Percentiles rank a stretch among this genome's conserved stretches.
Conservation (phyloP, 1,140 invertebrate genomes). For the Andricus grossulariae region DNA sequence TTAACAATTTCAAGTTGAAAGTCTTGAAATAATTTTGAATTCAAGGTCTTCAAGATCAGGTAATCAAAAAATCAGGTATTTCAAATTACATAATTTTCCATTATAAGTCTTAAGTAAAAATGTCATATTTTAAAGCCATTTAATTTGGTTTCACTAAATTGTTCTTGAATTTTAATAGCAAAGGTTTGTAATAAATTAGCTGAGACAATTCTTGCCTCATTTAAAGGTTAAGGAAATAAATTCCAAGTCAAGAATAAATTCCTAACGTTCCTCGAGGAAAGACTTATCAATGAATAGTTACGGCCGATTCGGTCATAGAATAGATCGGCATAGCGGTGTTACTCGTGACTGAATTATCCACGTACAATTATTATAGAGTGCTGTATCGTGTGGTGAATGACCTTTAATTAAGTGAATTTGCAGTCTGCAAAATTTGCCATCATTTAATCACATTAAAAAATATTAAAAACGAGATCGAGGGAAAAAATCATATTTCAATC, state of each 20-base stretch:
- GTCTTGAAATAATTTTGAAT: too few relatives aligned
- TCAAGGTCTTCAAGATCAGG: too few relatives aligned
- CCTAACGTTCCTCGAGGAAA: background rate
- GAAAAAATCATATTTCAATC: too few relatives aligned
- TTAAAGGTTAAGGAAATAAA: background rate
- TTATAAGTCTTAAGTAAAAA: too few relatives aligned
- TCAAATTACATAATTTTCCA: too few relatives aligned
- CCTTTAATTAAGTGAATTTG: background rate
- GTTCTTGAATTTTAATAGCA: too few relatives aligned
- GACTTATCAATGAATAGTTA: background rate
- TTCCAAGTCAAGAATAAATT: background rate
- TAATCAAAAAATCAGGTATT: too few relatives aligned
- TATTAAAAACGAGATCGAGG: background rate
- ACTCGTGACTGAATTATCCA: constrained; percentile 19
- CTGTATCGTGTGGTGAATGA: background rate
- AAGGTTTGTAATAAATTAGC: too few relatives aligned
- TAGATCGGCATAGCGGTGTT: background rate
- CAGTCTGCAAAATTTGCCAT: background rate
- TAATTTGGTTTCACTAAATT: too few relatives aligned
- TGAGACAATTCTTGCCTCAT: too few relatives aligned
- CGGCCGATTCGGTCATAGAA: background rate
- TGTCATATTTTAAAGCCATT: too few relatives aligned
- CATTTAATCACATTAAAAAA: background rate
- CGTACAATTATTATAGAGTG: constrained; percentile 8
- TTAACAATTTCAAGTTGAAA: too few relatives aligned